Base-by-base conservation (phyloP, 1,140 invertebrate species). In the Lutraria rhynchaena region DNA sequence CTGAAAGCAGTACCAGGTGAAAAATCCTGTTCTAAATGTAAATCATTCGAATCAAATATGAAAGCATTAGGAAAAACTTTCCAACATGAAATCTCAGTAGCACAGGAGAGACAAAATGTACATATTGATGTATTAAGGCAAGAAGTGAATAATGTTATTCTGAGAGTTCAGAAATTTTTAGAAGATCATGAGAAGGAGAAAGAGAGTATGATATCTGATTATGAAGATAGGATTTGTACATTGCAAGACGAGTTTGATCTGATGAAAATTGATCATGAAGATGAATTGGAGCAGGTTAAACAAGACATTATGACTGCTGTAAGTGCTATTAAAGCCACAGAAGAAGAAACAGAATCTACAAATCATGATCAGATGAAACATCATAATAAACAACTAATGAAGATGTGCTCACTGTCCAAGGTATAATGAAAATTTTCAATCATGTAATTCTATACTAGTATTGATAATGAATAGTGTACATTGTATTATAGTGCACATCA, bases 281-380 rank as follows among this genome's bases (percentile, higher is more conserved):
- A 89, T 15, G 90, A 91, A 63, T 73, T 90, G 29, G 90, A 90
- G 35, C 86, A 89, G 61, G 86, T 89, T 27, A 85, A 88, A 37
- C 88, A 89, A 73, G 90, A 91, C 69, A 88, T 91, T 46, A 86
- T 90, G 75, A 91, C 88, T 33, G 89, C 90, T 22, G 90, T 91
- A 3, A 86, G 87, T 85, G 90, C 90, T 19, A 90, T 91, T 53
- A 81, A 83, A 44, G 88, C 87, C 22, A 90, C 87, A 69, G 90
- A 91, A 37, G 88, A 89, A 37, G 77, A 87, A 46, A 84, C 86
- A 15, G 89, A 88, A 51, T 82, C 82, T 17, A 83, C 87, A 17
- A 81, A 85, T 22, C 75, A 60, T 1, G 87, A 89, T 29, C 85
- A 87, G 55, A 61, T 87, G 44, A 84, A 87, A 33, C 73, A 74